Base-by-base conservation (phyloP, 2,113 vertebrate species). In the Kobus ellipsiprymnus region DNA sequence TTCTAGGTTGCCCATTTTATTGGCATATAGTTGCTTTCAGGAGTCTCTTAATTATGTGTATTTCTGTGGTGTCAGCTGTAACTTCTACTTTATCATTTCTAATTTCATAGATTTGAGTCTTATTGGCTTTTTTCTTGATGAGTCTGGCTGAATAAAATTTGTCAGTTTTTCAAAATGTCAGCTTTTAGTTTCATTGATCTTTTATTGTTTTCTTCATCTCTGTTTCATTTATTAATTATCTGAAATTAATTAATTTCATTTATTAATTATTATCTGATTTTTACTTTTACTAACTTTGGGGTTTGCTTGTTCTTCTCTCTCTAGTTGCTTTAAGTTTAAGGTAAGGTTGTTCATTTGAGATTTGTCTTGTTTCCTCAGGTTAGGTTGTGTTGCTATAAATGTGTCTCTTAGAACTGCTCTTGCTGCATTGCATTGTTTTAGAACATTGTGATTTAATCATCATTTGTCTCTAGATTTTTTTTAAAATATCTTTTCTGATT, bases 401-500 rank as follows among this genome's bases (percentile, higher is more conserved):
- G 14, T 64, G 60, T 33, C 30, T 64, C 60, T 33, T 64, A 64
- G 60, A 64, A 16, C 3, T 64, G 60, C 7, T 64, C 30, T 64
- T 33, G 60, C 60, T 33, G 16, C 15, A 64, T 16, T 7, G 15
- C 14, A 0, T 33, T 33, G 60, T 33, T 62, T 64, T 64, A 64
- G 30, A 16, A 33, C 60, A 33, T 16, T 64, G 60, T 64, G 30
- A 64, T 64, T 64, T 64, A 33, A 64, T 33, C 5, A 16, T n/a
- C 62, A 64, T 64, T 64, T n/a, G 62, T 67, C 62, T n/a, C 33
- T 67, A n/a, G 62, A 1, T 7, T 29, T 64, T 25, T 62, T n/a
- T 67, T 16, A 10, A 0, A 29, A n/a, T 64, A n/a, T 64, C 15
- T 15, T n/a, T 7, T 64, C 16, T 0, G 0, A 64, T n/a, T 17